These are phyloP conservation scores for Nudaria mundana DNA, from an alignment of 2,888 invertebrate species.

Conservation along the genomic window DNA sequence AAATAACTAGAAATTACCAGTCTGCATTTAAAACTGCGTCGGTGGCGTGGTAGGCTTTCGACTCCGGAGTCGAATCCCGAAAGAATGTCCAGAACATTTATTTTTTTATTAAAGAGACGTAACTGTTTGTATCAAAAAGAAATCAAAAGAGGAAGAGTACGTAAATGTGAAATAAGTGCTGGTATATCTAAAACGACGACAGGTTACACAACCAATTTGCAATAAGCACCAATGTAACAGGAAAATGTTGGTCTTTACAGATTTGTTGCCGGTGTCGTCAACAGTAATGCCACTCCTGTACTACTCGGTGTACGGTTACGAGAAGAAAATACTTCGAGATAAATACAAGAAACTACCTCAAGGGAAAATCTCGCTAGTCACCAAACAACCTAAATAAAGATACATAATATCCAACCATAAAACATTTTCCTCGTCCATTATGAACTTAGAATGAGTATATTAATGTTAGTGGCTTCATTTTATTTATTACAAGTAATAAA, in stretches of 20 bases:
- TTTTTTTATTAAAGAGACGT: too few relatives aligned
- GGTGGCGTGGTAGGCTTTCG: too few relatives aligned
- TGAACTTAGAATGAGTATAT: conserved; percentile 13
- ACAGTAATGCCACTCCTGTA: conserved; percentile 70
- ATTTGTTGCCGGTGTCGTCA: conserved; percentile 68
- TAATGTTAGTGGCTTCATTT: conserved; percentile 11
- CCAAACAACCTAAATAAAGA: conserved; percentile 61
- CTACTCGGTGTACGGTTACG: conserved; percentile 65
- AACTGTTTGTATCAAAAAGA: too few relatives aligned
- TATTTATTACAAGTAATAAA: too few relatives aligned
- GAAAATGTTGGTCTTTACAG: conserved; percentile 45
- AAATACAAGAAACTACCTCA: conserved; percentile 64
- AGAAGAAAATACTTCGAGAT: conserved; percentile 64
- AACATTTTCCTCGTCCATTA: conserved; percentile 15
- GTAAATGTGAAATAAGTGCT: too few relatives aligned
- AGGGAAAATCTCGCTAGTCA: conserved; percentile 68
- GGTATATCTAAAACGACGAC: neutral
- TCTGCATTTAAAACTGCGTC: too few relatives aligned
- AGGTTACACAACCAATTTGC: conserved; percentile 3
- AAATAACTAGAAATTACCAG: too few relatives aligned
- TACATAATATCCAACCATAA: conserved; percentile 16
- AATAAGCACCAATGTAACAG: conserved; percentile 2
- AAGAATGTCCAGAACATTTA: too few relatives aligned
- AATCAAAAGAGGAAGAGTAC: too few relatives aligned
- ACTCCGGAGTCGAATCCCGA: too few relatives aligned